Evolutionary conservation across 1,140 invertebrate species (phyloP).

Genomic region (Drosophila kepulauana): DNA sequence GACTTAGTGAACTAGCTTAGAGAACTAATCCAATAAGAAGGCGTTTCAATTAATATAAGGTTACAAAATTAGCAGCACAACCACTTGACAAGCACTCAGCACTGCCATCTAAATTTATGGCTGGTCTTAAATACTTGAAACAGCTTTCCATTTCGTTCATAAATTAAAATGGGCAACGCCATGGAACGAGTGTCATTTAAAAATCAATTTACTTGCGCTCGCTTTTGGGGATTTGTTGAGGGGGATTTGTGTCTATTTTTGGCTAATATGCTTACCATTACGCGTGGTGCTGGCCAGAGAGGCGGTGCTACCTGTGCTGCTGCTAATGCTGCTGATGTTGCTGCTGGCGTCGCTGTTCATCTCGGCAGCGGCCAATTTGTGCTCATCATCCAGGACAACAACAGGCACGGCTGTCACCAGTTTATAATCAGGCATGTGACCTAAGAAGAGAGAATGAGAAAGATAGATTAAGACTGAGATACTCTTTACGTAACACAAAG

Average conservation of each 20-base stretch:
- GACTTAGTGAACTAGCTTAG: neutral
- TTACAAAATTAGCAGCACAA: slow-evolving; percentile 8
- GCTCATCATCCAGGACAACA: slow-evolving; percentile 87
- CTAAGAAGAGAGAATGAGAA: slow-evolving; percentile 26
- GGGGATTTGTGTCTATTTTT: slow-evolving; percentile 46
- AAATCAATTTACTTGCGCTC: slow-evolving; percentile 61
- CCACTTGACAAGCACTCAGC: slow-evolving; percentile 22
- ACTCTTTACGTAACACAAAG: neutral
- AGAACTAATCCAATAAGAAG: neutral
- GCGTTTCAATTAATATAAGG: slow-evolving; percentile 18
- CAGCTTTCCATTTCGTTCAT: slow-evolving; percentile 22
- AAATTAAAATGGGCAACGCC: slow-evolving; percentile 29
- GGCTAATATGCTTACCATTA: slow-evolving; percentile 66
- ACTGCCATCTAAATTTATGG: slow-evolving; percentile 21
- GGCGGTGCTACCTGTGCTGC: slow-evolving; percentile 41
- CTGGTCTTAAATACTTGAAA: neutral
- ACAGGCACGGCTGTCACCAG: slow-evolving; percentile 87
- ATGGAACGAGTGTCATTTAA: slow-evolving; percentile 33
- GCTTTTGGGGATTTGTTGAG: slow-evolving; percentile 9
- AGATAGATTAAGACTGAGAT: neutral
- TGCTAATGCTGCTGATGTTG: slow-evolving; percentile 22
- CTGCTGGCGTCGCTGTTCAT: slow-evolving; percentile 38
- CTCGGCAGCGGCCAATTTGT: slow-evolving; percentile 45
- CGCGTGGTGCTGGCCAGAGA: slow-evolving; percentile 70
- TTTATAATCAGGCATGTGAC: slow-evolving; percentile 86